Conservation (phyloP, 2,797 vertebrate genomes). For the Xenentodon cancila region DNA sequence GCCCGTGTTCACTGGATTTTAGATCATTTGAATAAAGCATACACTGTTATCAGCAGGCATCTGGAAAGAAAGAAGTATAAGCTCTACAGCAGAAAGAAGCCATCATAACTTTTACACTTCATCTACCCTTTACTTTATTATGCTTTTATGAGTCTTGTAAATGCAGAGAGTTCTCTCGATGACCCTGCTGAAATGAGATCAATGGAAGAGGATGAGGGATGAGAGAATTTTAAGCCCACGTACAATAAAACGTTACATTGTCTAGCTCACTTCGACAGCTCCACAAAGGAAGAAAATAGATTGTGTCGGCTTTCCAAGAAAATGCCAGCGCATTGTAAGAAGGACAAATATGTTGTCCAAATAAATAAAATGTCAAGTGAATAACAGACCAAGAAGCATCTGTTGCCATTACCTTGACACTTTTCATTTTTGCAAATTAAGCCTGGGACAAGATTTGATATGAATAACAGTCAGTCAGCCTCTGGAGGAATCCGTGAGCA, state of each 20-base stretch:
- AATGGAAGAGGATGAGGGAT: conserved; percentile 56
- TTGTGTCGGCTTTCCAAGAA: conserved; percentile 50
- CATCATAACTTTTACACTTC: conserved; percentile 19
- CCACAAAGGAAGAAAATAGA: conserved; percentile 47
- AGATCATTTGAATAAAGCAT: conserved; percentile 9
- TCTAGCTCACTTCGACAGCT: conserved; percentile 63
- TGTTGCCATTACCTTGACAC: conserved; percentile 47
- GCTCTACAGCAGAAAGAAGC: conserved; percentile 24
- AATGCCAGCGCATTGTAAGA: conserved; percentile 62
- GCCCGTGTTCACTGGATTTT: conserved; percentile 32
- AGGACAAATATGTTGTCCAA: conserved; percentile 58
- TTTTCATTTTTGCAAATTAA: conserved; percentile 59
- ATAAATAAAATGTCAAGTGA: conserved; percentile 67
- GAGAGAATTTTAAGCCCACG: conserved; percentile 52
- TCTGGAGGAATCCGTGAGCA: conserved; percentile 1
- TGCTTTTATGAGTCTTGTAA: conserved; percentile 48
- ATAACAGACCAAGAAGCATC: conserved; percentile 59
- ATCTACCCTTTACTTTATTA: conserved; percentile 25
- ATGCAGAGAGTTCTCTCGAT: conserved; percentile 27
- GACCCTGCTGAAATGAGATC: conserved; percentile 57
- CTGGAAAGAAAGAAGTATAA: no score
- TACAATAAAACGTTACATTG: conserved; percentile 57
- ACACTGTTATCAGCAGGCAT: neutral
- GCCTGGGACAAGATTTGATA: conserved; percentile 21
- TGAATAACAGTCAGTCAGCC: conserved; percentile 36